These are phyloP conservation scores for Drosophila testacea DNA, from an alignment of 2,888 invertebrate genomes.

Conservation along the genomic window DNA sequence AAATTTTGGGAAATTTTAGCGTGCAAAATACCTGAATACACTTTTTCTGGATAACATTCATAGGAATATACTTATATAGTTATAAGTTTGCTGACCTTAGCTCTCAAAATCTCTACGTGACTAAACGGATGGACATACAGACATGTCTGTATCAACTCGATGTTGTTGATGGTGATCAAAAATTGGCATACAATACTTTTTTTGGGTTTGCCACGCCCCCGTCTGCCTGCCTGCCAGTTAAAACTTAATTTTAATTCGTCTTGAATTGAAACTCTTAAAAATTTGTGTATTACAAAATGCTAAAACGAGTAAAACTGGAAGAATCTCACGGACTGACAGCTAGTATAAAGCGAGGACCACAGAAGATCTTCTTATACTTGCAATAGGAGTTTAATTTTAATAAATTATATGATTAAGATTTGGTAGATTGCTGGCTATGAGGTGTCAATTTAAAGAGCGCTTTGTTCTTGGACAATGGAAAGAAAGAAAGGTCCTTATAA, in stretches of 20 bases:
- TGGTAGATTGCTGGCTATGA: constrained; percentile 36
- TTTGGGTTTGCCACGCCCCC: background rate
- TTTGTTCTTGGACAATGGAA: constrained; percentile 31
- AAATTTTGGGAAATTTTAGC: no score
- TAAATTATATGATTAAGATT: constrained; percentile 64
- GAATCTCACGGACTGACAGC: constrained; percentile 47
- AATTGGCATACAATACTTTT: background rate
- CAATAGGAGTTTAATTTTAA: constrained; percentile 68
- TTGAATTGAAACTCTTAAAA: background rate
- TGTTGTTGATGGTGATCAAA: no score
- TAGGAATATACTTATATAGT: no score
- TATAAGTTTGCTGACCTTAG: no score
- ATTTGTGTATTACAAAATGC: constrained; percentile 20
- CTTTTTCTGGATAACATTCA: no score
- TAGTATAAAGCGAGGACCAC: constrained; percentile 50
- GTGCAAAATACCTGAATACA: no score
- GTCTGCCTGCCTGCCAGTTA: background rate
- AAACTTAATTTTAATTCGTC: background rate
- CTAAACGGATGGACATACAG: no score
- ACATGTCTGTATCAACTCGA: no score
- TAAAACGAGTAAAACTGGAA: constrained; percentile 42
- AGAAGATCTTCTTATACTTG: constrained; percentile 47
- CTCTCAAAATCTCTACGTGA: no score
- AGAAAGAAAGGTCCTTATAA: no score
- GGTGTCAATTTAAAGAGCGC: constrained; percentile 55